Evolutionary conservation across 2,888 invertebrate genomes (phyloP).

Genomic region (Hyles lineata): DNA sequence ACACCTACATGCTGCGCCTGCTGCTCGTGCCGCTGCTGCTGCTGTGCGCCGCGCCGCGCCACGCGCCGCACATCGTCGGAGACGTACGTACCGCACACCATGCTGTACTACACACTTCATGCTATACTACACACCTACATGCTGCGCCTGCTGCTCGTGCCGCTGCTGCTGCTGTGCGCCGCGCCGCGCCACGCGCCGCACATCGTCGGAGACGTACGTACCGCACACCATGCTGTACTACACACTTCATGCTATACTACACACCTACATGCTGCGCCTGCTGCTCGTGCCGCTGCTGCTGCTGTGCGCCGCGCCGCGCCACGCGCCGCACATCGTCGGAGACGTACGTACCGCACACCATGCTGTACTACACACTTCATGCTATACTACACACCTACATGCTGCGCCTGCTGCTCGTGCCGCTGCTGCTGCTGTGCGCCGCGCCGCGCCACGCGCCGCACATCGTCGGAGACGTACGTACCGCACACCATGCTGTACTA

Average conservation of each 20-base stretch:
- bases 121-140: too few relatives aligned
- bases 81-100: conserved; percentile 59
- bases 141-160: conserved; percentile 90
- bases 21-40: conserved; percentile 92
- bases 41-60: conserved; percentile 92
- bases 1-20: conserved; percentile 79
- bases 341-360: conserved; percentile 59
- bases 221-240: neutral
- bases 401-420: conserved; percentile 87
- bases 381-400: too few relatives aligned
- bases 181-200: conserved; percentile 91
- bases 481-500: neutral
- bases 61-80: conserved; percentile 88
- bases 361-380: too few relatives aligned
- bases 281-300: conserved; percentile 92
- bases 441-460: conserved; percentile 91
- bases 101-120: too few relatives aligned
- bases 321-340: conserved; percentile 88
- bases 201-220: conserved; percentile 83
- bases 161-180: conserved; percentile 92
- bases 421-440: conserved; percentile 92
- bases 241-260: too few relatives aligned
- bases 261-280: conserved; percentile 79
- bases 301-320: conserved; percentile 92
- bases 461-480: conserved; percentile 84